Percentiles rank a stretch among this genome's conserved stretches.
Evolutionary conservation across 2,113 vertebrate species (phyloP).

Genomic region (Tragelaphus strepsiceros): DNA sequence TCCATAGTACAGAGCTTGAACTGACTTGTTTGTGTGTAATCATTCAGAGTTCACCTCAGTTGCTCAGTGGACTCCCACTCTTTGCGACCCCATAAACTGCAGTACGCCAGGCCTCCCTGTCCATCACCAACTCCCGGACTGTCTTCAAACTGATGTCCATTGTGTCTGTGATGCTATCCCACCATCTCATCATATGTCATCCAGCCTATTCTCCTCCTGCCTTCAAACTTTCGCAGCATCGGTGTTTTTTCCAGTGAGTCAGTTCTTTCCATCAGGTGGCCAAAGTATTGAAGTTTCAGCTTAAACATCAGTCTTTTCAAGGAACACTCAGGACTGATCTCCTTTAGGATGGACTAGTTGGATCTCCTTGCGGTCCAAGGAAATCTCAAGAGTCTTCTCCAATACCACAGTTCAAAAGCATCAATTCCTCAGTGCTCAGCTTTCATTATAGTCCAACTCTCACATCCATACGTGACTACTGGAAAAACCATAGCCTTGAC

Average conservation of each 20-base stretch:
- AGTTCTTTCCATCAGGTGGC: neutral
- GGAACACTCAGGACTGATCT: neutral
- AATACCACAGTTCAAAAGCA: neutral
- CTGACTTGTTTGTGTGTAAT: neutral
- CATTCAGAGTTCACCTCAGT: neutral
- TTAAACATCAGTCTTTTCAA: neutral
- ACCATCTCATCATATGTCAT: neutral
- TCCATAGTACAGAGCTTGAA: neutral
- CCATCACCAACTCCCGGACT: accelerated
- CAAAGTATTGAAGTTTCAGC: neutral
- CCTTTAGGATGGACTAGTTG: neutral
- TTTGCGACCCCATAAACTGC: neutral
- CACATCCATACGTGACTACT: neutral
- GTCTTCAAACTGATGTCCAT: neutral
- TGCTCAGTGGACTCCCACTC: neutral
- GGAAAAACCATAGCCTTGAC: neutral
- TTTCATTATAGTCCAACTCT: neutral
- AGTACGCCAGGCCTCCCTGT: accelerated
- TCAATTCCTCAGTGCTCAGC: neutral
- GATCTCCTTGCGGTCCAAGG: neutral
- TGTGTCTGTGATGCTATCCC: neutral
- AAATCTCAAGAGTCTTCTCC: neutral
- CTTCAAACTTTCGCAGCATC: neutral
- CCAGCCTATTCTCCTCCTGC: accelerated
- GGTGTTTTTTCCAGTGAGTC: neutral